Evolutionary conservation across 2,888 invertebrate genomes (phyloP).

Genomic region (Sturmia bella): DNA sequence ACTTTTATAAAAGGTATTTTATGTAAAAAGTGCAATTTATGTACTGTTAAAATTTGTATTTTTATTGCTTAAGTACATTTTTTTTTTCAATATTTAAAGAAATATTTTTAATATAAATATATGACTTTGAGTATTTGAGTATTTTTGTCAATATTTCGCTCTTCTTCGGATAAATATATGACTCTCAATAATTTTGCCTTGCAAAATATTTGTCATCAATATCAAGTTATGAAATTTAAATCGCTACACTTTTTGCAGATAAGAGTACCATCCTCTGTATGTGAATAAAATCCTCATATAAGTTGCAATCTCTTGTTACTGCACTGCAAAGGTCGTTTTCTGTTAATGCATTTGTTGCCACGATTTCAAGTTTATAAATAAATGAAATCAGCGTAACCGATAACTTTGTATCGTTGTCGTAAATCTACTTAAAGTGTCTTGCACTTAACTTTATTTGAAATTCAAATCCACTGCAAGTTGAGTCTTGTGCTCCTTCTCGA

Average conservation of each 20-base stretch:
- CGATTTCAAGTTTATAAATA: constrained; percentile 42
- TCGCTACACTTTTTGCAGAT: no score
- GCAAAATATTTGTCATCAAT: no score
- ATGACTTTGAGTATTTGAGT: no score
- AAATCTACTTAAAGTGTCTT: constrained; percentile 60
- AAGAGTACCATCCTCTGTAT: not conserved
- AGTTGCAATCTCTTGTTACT: not conserved
- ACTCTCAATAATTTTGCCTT: no score
- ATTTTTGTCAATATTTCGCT: no score
- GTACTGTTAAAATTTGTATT: no score
- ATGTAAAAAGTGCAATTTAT: no score
- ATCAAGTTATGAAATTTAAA: no score
- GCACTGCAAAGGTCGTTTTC: not conserved
- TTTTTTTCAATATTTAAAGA: no score
- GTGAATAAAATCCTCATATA: not conserved
- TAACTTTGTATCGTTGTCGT: constrained; percentile 40
- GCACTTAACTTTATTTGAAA: constrained; percentile 58
- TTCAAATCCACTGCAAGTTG: constrained; percentile 45
- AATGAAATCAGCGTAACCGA: constrained; percentile 37
- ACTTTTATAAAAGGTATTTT: not conserved
- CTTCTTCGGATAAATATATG: no score
- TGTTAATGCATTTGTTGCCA: constrained; percentile 38
- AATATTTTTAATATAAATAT: no score
- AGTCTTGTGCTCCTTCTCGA: constrained; percentile 4
- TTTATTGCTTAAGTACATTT: no score